Evolutionary conservation across 2,113 vertebrate species (phyloP), one percentile per base, ranked within the genome.

Genomic region (Phrynosoma blainvillii): DNA sequence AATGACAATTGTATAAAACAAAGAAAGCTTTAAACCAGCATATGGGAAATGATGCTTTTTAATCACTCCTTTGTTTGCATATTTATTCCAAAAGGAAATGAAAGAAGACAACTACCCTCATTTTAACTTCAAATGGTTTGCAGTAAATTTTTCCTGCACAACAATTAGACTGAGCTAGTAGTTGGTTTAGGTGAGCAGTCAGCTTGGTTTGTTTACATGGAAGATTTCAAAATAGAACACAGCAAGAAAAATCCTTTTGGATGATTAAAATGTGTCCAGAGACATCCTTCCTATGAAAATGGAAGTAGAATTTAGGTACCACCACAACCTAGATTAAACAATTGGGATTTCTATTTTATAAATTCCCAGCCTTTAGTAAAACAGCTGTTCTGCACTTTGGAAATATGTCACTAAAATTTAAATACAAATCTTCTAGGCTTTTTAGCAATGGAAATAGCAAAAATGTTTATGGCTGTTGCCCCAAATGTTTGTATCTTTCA

Each of bases 231-330:
- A 78, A 71, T 47, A 83, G 74, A 83, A 71, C 18, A 71, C 9
- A 78, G 32, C 65, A 86, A 82, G 42, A 76, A 86, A 82, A 83
- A 32, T 42, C 32, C 30, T 78, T 82, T 78, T 42, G 32, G 71
- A 40, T 92, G 82, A 89, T n/a, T 68, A 66, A 78, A 88, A 47
- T n/a, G 27, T 71, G 56, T 76, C 68, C 80, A 87, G 56, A 71
- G 25, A 73, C 32, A 59, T 47, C 75, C 36, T 21, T 3, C 74
- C 30, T 36, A 25, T 62, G 16, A 36, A 73, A 54, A 14, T 86
- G 81, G 87, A 73, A 83, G 18, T 27, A n/a, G 52, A 42, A 66
- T 73, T 87, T 73, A 76, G 59, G 23, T 25, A 56, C n/a, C 13
- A 12, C 66, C 59, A 80, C 40, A 21, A 12, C 2, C n/a, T 27